A percentile compares a stretch with the other conserved stretches of the same genome.
These are phyloP conservation scores for Megaustenia siamemsis DNA, from an alignment of 2,888 invertebrate genomes.

Conservation along the genomic window DNA sequence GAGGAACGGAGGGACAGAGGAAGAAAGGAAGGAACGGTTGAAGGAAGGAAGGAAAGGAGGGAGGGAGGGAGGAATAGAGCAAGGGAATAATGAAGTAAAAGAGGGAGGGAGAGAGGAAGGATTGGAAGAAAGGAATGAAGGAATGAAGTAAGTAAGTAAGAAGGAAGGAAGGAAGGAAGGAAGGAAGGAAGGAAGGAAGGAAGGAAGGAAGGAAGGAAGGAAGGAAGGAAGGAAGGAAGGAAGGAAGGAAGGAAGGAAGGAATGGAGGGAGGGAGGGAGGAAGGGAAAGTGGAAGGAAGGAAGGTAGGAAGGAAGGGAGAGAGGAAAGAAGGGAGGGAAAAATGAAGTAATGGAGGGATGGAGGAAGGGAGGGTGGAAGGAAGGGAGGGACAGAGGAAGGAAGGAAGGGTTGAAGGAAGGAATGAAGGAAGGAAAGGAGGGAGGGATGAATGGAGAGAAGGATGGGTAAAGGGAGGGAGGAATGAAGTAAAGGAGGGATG, in stretches of 20 bases:
- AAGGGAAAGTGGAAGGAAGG: neutral
- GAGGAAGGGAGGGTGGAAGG: no score
- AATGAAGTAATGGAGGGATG: no score
- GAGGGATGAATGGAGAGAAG: neutral
- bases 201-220: neutral
- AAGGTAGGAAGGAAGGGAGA: no score
- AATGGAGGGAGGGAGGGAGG: no score
- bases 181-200: neutral
- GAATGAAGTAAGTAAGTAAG: no score
- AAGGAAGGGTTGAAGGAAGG: neutral
- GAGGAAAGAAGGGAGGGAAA: no score
- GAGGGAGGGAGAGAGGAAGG: no score
- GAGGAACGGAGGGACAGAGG: neutral
- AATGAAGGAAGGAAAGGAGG: neutral
- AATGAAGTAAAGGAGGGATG: neutral
- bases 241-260: no score
- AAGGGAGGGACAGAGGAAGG: neutral
- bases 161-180: neutral
- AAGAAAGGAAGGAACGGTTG: neutral
- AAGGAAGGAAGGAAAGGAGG: neutral
- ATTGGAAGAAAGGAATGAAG: neutral
- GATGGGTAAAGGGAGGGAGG: neutral
- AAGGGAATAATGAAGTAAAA: no score
- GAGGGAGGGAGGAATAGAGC: neutral
- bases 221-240: no score